Base-by-base conservation (phyloP, 1,140 invertebrate genomes). In the Pachypsylla venusta region DNA sequence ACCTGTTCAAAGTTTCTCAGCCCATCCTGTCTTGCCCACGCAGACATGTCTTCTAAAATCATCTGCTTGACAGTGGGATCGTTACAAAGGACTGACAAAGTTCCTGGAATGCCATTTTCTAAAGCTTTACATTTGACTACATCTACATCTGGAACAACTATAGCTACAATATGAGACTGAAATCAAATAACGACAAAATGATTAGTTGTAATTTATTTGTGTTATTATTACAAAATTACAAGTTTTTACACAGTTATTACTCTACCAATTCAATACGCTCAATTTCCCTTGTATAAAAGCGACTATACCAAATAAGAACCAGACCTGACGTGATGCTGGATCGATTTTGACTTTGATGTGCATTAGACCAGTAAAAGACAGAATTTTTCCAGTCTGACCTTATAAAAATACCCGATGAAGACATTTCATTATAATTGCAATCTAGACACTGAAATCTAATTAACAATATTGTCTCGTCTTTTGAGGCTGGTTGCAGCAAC, bases 1-100 rank as follows among this genome's bases (percentile, higher is more conserved):
- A 96, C 94, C 80, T 97, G 93, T 79, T 98, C 94, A 71, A 98
- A 97, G 25, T 91, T 93, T 75, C 93, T 93, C 1, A 98, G 77
- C 28, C 90, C 89, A 62, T 81, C 84, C 69, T 89, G 83, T 71
- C 87, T 93, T 39, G 92, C 94, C 76, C 87, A 81, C 19, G 82
- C 74, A 39, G 83, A 73, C 81, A 98, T 89, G 69, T 97, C 93
- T 53, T 89, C 85, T 67, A 93, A 72, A 58, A 98, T 93, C 19
- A 90, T 74, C 64, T 85, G 82, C 74, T 98, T 98, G 1, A 97
- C 83, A 67, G 85, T 81, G 56, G 81, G 77, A 75, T 94, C 85
- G 63, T 82, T 82, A 71, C 93, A 97, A 1, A 97, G 76, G 20
- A 92, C 85, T 54, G 88, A 89, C 53, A 95, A 78, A 0, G 85